Percentiles rank a stretch among this genome's conserved stretches.
Conservation (phyloP, 2,113 vertebrate species). For the Carlito syrichta region DNA sequence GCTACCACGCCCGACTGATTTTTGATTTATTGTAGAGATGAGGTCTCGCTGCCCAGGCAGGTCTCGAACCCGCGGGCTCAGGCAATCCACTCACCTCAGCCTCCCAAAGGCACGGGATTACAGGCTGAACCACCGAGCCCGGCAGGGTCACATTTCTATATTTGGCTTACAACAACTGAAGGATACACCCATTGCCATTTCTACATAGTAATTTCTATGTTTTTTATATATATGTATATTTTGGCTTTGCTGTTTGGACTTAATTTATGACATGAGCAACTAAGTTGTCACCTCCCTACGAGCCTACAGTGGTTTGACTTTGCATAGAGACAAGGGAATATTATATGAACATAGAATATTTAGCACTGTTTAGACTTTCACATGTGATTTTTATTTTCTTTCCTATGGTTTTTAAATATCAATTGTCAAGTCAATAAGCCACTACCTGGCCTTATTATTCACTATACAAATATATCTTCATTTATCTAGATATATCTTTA, state of each 20-base stretch:
- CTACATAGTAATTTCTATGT: too few relatives aligned
- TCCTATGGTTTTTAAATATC: neutral
- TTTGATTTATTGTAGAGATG: too few relatives aligned
- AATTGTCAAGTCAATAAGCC: neutral
- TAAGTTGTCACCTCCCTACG: neutral
- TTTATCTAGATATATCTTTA: neutral
- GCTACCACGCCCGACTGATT: too few relatives aligned
- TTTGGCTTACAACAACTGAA: neutral
- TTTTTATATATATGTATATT: too few relatives aligned
- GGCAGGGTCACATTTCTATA: neutral
- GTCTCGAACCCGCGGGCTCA: too few relatives aligned
- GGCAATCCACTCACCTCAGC: too few relatives aligned
- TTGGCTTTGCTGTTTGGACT: slow-evolving; percentile 25
- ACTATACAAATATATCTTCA: slow-evolving; percentile 18
- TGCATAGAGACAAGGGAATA: neutral
- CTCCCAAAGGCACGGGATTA: too few relatives aligned
- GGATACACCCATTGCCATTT: slow-evolving; percentile 19
- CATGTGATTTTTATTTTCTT: neutral
- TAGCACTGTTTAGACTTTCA: neutral
- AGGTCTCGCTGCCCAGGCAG: too few relatives aligned
- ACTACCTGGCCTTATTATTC: neutral
- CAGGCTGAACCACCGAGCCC: too few relatives aligned
- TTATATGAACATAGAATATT: neutral
- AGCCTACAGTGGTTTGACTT: neutral
- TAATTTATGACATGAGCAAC: neutral